These are phyloP conservation scores for Lonchura striata DNA, from an alignment of 2,113 vertebrate genomes.

Conservation along the genomic window DNA sequence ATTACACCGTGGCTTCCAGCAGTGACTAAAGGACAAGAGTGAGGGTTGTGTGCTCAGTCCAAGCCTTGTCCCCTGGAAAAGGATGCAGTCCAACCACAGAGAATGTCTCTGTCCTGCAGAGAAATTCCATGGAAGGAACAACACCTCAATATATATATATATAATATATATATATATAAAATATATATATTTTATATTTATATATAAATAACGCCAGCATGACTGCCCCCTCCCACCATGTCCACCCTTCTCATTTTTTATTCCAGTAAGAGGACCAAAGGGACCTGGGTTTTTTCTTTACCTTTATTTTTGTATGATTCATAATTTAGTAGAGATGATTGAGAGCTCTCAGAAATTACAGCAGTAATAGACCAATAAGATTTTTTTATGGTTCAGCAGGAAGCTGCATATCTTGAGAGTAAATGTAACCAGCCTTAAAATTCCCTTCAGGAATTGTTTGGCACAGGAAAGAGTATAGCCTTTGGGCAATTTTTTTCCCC, in stretches of 20 bases:
- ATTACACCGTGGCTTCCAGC: background rate
- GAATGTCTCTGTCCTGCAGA: background rate
- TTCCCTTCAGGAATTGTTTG: background rate
- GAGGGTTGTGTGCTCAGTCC: background rate
- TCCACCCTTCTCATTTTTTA: background rate
- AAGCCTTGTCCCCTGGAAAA: background rate
- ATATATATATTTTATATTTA: too few relatives aligned
- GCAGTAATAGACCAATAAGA: background rate
- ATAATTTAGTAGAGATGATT: background rate
- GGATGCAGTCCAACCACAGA: background rate
- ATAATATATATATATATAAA: too few relatives aligned
- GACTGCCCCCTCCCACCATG: background rate
- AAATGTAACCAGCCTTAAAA: background rate
- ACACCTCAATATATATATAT: too few relatives aligned
- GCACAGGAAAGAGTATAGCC: background rate
- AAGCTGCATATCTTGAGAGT: background rate
- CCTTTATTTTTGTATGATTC: fast-evolving
- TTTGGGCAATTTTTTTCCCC: fast-evolving
- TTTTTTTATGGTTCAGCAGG: background rate
- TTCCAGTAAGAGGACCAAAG: background rate
- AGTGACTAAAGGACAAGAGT: background rate
- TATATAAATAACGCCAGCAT: fast-evolving
- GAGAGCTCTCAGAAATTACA: background rate
- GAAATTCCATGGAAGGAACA: background rate
- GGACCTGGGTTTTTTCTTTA: fast-evolving